Evolutionary conservation across 2,113 vertebrate species (phyloP), one percentile per base, ranked within the genome.

Genomic region (Ictalurus furcatus): DNA sequence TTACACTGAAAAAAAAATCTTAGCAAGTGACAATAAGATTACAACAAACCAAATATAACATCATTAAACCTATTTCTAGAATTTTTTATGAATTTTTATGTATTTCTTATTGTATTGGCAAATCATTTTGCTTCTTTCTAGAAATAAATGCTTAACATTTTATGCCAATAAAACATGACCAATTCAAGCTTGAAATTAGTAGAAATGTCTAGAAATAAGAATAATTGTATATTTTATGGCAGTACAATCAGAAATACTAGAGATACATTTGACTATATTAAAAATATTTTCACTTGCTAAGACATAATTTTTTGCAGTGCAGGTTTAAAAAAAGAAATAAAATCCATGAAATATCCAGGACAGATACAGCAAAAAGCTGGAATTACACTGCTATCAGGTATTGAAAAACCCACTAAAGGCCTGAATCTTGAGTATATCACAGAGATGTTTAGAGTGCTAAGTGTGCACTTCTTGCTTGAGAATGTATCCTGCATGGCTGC

Each of bases 361-460:
- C 25, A 28, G 76, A 6, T 13, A 44, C 25, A 48, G n/a, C 37
- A 87, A 67, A 52, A 85, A 76, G 21, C 48, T 85, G 34, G 83
- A 52, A 79, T 12, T 71, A 40, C 65, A 74, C 67, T 63, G 71
- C 76, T 37, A 48, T 16, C 63, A 76, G 61, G 85, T 34, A 76
- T 6, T 69, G 59, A 84, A 82, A 58, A 52, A 82, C 1, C 67
- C 88, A 91, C 88, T n/a, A 67, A 84, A 82, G 90, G 40, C 69
- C 52, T 37, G 34, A n/a, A 67, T 85, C 61, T 67, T 85, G 28
- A 52, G 21, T 59, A 80, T 69, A 88, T 89, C 23, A 30, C 19
- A 14, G 37, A 30, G 65, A 82, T 81, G 48, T 84, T 86, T 85
- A 85, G 82, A 65, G 48, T 87, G 89, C 87, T 90, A 85, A 90